These are phyloP conservation scores for Cyprinodon tularosa DNA, from an alignment of 2,113 vertebrate genomes.

Conservation along the genomic window DNA sequence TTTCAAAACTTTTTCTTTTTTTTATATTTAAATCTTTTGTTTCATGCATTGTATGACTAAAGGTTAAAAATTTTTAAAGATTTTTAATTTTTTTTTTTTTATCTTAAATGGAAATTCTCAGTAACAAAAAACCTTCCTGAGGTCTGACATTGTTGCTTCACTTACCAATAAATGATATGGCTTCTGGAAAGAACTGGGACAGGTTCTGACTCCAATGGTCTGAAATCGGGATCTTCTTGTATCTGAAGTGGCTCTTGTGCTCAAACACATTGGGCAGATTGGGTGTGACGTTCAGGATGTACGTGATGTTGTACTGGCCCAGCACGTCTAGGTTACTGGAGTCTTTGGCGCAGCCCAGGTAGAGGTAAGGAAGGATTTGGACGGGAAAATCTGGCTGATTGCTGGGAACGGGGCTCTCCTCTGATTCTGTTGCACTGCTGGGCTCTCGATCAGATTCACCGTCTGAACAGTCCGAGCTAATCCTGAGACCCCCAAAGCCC, in stretches of 20 bases:
- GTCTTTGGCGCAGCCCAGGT: conserved; percentile 88
- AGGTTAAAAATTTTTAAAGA: no score
- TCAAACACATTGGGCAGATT: conserved; percentile 91
- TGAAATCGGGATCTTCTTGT: conserved; percentile 92
- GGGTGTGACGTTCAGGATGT: conserved; percentile 90
- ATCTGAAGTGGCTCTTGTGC: conserved; percentile 86
- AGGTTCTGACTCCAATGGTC: conserved; percentile 93
- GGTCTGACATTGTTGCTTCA: conserved; percentile 9
- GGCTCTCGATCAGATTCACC: conserved; percentile 84
- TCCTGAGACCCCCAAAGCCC: conserved; percentile 85
- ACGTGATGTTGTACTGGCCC: conserved; percentile 86
- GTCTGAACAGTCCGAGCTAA: conserved; percentile 85
- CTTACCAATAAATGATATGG: conserved; percentile 90
- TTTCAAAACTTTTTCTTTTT: no score
- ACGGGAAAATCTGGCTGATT: conserved; percentile 85
- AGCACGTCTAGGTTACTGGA: conserved; percentile 86
- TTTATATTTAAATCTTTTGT: no score
- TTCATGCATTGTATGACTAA: no score
- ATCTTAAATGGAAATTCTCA: not conserved
- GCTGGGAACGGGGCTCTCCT: conserved; percentile 81
- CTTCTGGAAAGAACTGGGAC: conserved; percentile 91
- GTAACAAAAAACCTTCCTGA: not conserved
- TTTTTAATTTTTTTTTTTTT: no score
- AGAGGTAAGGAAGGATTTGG: conserved; percentile 91
- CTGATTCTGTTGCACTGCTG: conserved; percentile 81